phyloP scores from a whole-genome alignment of 2,888 invertebrate species.

The Timema podura region DNA sequence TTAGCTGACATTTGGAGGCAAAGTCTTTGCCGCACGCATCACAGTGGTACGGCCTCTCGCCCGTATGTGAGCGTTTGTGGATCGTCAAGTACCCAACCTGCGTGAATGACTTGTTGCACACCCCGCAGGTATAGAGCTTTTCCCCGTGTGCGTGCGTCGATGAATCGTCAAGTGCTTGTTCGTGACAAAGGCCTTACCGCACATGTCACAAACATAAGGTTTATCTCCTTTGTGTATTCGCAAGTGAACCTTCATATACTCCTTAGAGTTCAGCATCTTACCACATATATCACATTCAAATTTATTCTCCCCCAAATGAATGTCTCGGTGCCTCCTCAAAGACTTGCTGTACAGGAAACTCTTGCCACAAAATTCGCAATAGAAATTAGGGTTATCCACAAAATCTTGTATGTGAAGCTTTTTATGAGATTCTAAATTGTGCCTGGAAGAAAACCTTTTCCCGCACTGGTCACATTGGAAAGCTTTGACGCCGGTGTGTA shows the following conservation, averaged over 20 bases:
- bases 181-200: slow-evolving; percentile 15
- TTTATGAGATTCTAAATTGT: slow-evolving; percentile 39
- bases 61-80: slow-evolving; percentile 10
- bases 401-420: slow-evolving; percentile 35
- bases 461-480: slow-evolving; percentile 53
- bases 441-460: slow-evolving; percentile 38
- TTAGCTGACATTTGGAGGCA: background rate
- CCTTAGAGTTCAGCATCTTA: background rate
- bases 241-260: slow-evolving; percentile 7
- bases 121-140: slow-evolving; percentile 13
- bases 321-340: slow-evolving; percentile 33
- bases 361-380: slow-evolving; percentile 37
- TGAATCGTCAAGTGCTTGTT: slow-evolving; percentile 12
- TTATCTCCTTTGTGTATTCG: slow-evolving; percentile 18
- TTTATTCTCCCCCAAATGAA: slow-evolving; percentile 39
- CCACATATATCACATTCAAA: slow-evolving; percentile 10
- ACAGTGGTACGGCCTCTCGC: slow-evolving; percentile 8
- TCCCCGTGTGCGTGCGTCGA: slow-evolving; percentile 14
- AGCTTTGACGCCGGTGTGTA: slow-evolving; percentile 52
- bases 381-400: slow-evolving; percentile 26
- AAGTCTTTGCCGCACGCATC: slow-evolving; percentile 5
- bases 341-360: slow-evolving; percentile 34
- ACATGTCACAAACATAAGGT: slow-evolving; percentile 16
- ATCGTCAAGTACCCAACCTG: slow-evolving; percentile 11
- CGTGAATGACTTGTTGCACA: slow-evolving; percentile 18